Evolutionary conservation across 2,113 vertebrate genomes (phyloP).

Genomic region (Thinocorus orbignyianus): DNA sequence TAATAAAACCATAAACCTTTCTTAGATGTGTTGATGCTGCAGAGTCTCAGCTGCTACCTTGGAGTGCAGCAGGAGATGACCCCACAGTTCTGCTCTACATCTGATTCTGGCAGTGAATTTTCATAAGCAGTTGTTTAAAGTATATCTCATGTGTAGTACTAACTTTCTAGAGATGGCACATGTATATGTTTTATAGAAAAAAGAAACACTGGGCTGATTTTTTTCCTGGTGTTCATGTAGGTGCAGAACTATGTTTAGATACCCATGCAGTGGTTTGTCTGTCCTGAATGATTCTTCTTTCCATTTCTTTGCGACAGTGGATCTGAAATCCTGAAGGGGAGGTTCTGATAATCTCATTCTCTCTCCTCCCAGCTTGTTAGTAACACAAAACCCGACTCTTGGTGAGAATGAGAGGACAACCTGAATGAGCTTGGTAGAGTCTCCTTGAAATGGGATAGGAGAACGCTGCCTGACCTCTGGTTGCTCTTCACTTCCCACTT

Average conservation of each 20-base stretch:
- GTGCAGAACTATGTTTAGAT: background rate
- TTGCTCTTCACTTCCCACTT: background rate
- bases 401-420: background rate
- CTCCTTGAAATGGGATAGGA: background rate
- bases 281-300: background rate
- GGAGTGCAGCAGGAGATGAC: background rate
- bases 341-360: background rate
- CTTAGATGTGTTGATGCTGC: background rate
- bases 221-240: background rate
- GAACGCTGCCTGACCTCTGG: background rate
- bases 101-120: background rate
- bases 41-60: accelerated
- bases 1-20: background rate
- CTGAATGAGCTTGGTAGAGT: background rate
- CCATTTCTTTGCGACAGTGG: background rate
- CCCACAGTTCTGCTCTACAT: background rate
- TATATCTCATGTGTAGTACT: accelerated
- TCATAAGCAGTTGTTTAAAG: background rate
- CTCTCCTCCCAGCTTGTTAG: background rate
- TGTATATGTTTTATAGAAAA: background rate
- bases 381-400: background rate
- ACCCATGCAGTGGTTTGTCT: background rate
- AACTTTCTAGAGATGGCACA: background rate
- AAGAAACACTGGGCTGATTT: background rate
- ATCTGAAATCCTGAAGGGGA: background rate